Evolutionary conservation across 2,113 vertebrate species (phyloP).

Genomic region (Caranx ignobilis): DNA sequence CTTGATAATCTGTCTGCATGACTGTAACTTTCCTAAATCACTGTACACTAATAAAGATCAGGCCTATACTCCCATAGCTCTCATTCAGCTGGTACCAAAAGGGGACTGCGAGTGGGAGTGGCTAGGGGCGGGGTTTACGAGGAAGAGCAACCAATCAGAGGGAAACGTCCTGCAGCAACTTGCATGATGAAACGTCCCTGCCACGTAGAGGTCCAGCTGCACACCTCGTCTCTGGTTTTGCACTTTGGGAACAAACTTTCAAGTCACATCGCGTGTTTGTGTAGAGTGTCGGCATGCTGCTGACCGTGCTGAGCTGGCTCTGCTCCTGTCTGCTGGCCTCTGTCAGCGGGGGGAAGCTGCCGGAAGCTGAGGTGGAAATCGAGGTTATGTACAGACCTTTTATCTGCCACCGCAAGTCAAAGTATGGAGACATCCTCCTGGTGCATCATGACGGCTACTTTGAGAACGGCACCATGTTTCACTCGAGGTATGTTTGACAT

Average conservation of each 20-base stretch:
- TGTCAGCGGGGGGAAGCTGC: conserved; percentile 85
- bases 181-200: conserved; percentile 53
- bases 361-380: conserved; percentile 88
- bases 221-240: too few relatives aligned
- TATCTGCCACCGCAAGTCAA: conserved; percentile 89
- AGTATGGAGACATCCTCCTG: conserved; percentile 90
- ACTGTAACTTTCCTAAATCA: conserved; percentile 43
- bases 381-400: conserved; percentile 91
- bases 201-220: conserved; percentile 70
- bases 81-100: neutral
- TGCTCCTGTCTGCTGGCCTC: conserved; percentile 66
- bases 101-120: neutral
- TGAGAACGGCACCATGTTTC: conserved; percentile 90
- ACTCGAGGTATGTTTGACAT: conserved; percentile 86
- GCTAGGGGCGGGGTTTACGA: conserved; percentile 40
- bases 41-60: conserved; percentile 50
- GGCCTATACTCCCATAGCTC: neutral
- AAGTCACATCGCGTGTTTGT: neutral
- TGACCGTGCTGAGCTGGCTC: conserved; percentile 69
- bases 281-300: conserved; percentile 68
- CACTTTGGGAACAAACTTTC: neutral
- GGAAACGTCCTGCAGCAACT: conserved; percentile 34
- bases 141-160: conserved; percentile 62
- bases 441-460: conserved; percentile 90
- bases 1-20: conserved; percentile 60